phyloP scores from a whole-genome alignment of 2,888 invertebrate genomes.

The Hesperia comma region DNA sequence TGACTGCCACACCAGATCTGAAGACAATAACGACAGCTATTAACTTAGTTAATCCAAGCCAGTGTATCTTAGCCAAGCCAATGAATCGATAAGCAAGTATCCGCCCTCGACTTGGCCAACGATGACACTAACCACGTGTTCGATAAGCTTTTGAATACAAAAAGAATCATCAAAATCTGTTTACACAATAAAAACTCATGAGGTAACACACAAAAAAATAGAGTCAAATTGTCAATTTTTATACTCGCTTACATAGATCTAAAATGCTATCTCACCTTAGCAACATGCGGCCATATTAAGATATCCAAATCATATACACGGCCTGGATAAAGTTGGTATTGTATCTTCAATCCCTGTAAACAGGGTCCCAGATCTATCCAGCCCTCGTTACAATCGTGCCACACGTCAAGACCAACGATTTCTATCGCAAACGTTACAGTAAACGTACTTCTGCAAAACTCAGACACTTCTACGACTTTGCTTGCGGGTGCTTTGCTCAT shows the following conservation, averaged over 20 bases:
- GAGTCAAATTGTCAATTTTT: no score
- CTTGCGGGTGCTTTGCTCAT: slow-evolving; percentile 41
- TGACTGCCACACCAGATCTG: slow-evolving; percentile 64
- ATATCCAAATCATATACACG: slow-evolving; percentile 65
- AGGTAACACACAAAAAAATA: no score
- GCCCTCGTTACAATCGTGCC: slow-evolving; percentile 66
- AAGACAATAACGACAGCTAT: neutral
- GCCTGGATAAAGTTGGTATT: slow-evolving; percentile 67
- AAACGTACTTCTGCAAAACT: slow-evolving; percentile 50
- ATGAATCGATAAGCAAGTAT: no score
- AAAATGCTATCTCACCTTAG: slow-evolving; percentile 60
- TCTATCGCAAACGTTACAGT: slow-evolving; percentile 71
- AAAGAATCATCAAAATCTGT: no score
- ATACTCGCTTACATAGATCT: no score
- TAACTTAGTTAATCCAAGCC: no score
- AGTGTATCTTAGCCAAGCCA: no score
- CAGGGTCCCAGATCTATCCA: slow-evolving; percentile 62
- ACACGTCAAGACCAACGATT: slow-evolving; percentile 64
- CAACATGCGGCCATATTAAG: slow-evolving; percentile 69
- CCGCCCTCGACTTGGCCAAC: no score
- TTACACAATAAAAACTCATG: no score
- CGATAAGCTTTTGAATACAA: no score
- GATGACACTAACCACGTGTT: no score
- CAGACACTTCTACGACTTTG: slow-evolving; percentile 36
- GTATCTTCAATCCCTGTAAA: slow-evolving; percentile 61